These are phyloP conservation scores for Propithecus deckenii DNA, from an alignment of 2,797 vertebrate genomes.

Conservation along the genomic window DNA sequence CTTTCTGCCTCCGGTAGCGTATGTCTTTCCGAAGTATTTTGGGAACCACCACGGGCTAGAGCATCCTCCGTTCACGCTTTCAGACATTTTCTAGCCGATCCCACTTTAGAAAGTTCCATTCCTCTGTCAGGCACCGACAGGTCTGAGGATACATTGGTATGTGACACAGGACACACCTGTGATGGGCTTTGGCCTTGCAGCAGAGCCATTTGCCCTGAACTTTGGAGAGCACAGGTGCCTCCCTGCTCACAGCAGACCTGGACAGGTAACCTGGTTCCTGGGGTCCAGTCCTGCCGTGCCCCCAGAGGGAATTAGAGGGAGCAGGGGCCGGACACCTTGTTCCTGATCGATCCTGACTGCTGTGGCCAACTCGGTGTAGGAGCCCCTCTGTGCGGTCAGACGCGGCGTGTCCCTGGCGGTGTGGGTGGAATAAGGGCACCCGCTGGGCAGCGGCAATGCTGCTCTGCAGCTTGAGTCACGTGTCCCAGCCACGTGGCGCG, in stretches of 20 bases:
- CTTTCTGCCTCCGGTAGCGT: accelerated
- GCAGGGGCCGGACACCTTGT: accelerated
- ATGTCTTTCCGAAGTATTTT: not conserved
- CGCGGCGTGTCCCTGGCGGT: accelerated
- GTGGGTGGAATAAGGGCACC: accelerated
- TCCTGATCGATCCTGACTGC: no score
- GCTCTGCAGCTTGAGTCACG: no score
- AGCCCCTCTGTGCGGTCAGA: no score
- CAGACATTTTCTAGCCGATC: no score
- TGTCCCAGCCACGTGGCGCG: accelerated
- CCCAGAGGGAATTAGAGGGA: not conserved
- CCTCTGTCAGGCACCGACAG: not conserved
- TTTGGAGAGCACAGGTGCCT: not conserved
- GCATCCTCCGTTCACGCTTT: accelerated
- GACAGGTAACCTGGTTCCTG: not conserved
- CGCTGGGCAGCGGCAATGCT: accelerated
- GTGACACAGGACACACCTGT: accelerated
- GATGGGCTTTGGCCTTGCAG: accelerated
- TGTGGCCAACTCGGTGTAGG: no score
- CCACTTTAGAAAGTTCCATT: not conserved
- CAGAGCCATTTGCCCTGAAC: not conserved
- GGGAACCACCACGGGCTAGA: no score
- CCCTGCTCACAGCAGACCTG: no score
- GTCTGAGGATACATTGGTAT: accelerated
- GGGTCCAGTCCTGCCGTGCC: no score